Evolutionary conservation across 2,888 invertebrate genomes (phyloP).

Genomic region (Sericinus montela): DNA sequence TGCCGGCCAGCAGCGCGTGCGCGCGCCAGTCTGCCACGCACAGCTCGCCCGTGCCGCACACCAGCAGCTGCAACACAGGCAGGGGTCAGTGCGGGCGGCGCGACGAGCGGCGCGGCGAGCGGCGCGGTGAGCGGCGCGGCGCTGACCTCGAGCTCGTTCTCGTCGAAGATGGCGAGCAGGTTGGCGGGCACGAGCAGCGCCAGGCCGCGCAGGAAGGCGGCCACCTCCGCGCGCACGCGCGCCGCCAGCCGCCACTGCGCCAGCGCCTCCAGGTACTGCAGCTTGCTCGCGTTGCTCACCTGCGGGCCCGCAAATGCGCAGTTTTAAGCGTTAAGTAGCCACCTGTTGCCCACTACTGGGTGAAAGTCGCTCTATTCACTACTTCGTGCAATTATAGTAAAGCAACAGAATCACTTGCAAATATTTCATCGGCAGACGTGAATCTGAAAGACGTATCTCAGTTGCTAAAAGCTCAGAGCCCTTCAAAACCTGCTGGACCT

Average conservation of each 20-base stretch:
- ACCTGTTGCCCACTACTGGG: no score
- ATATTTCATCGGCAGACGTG: no score
- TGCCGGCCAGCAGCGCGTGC: conserved; percentile 92
- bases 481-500: no score
- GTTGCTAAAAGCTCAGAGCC: no score
- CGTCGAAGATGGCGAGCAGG: conserved; percentile 95
- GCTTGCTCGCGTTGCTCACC: conserved; percentile 87
- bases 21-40: conserved; percentile 93
- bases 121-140: no score
- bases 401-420: no score
- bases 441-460: no score
- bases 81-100: no score
- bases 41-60: conserved; percentile 96
- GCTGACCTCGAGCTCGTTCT: conserved; percentile 94
- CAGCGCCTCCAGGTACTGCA: conserved; percentile 91
- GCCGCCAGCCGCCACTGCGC: conserved; percentile 93
- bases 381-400: no score
- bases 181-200: conserved; percentile 95
- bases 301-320: conserved; percentile 30
- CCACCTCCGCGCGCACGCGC: conserved; percentile 89
- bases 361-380: no score
- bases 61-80: conserved; percentile 83
- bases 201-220: conserved; percentile 93
- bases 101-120: no score
- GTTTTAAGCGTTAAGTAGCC: no score